Evolutionary conservation across 2,888 invertebrate genomes (phyloP).

Genomic region (Hedya salicella): DNA sequence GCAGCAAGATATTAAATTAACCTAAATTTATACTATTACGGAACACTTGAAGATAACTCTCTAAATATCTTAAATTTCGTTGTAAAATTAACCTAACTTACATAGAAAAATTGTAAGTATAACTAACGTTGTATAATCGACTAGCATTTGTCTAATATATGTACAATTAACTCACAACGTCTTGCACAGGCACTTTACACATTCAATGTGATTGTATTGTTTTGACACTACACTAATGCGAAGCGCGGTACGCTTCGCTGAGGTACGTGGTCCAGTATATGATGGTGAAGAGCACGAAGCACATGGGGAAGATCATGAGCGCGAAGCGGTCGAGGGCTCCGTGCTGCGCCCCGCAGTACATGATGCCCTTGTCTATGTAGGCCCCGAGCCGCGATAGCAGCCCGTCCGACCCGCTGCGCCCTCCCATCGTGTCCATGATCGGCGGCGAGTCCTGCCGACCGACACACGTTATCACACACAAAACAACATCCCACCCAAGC

Average conservation of each 20-base stretch:
- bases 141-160: slow-evolving; percentile 76
- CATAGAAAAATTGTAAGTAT: slow-evolving; percentile 44
- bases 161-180: slow-evolving; percentile 59
- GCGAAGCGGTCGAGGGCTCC: slow-evolving; percentile 86
- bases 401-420: slow-evolving; percentile 60
- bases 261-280: slow-evolving; percentile 87
- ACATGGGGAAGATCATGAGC: slow-evolving; percentile 85
- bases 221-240: slow-evolving; percentile 48
- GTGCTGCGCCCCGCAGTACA: slow-evolving; percentile 87
- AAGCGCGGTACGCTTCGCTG: slow-evolving; percentile 79
- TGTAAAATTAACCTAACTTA: slow-evolving; percentile 43
- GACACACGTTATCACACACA: slow-evolving; percentile 39
- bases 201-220: slow-evolving; percentile 27
- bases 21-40: slow-evolving; percentile 34
- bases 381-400: slow-evolving; percentile 68
- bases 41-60: slow-evolving; percentile 41
- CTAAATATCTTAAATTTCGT: slow-evolving; percentile 34
- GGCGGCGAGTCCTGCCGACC: slow-evolving; percentile 76
- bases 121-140: slow-evolving; percentile 61
- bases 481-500: slow-evolving; percentile 29
- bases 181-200: slow-evolving; percentile 58
- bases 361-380: slow-evolving; percentile 80
- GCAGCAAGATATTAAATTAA: slow-evolving; percentile 22
- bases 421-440: slow-evolving; percentile 71
- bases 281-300: slow-evolving; percentile 84